A percentile compares a stretch with the other conserved stretches of the same genome.
Conservation (phyloP, 2,888 invertebrate species). For the Melikaiella ostensackeni region DNA sequence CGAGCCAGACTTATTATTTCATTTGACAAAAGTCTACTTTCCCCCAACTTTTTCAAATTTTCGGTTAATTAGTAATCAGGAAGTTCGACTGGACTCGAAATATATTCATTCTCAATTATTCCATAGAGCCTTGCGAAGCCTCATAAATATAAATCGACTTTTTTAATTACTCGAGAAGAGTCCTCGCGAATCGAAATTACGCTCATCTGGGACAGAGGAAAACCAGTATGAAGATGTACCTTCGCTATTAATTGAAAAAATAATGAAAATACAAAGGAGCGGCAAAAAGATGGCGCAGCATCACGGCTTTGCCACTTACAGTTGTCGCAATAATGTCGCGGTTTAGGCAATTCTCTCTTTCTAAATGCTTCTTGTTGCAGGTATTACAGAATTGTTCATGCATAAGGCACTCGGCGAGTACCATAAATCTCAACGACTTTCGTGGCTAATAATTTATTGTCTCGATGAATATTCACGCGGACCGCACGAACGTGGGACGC, state of each 20-base stretch:
- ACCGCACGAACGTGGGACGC: conserved; percentile 23
- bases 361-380: conserved; percentile 12
- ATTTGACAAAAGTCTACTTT: background rate
- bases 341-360: conserved; percentile 16
- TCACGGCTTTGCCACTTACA: conserved; percentile 21
- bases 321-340: conserved; percentile 28
- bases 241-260: conserved; percentile 26
- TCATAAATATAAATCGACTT: conserved; percentile 40
- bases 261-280: conserved; percentile 34
- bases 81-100: conserved; percentile 26
- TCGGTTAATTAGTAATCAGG: conserved; percentile 3
- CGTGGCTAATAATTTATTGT: conserved; percentile 31
- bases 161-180: conserved; percentile 21
- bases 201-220: background rate
- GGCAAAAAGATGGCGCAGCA: background rate
- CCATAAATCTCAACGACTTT: conserved; percentile 36
- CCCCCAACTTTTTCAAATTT: background rate
- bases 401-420: conserved; percentile 26
- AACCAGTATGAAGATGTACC: background rate
- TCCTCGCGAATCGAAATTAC: conserved; percentile 8
- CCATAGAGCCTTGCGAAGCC: background rate
- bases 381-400: conserved; percentile 35
- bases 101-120: conserved; percentile 23
- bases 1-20: background rate
- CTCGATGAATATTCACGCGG: conserved; percentile 30